Conservation (phyloP, 2,888 invertebrate species). For the Nezara viridula region DNA sequence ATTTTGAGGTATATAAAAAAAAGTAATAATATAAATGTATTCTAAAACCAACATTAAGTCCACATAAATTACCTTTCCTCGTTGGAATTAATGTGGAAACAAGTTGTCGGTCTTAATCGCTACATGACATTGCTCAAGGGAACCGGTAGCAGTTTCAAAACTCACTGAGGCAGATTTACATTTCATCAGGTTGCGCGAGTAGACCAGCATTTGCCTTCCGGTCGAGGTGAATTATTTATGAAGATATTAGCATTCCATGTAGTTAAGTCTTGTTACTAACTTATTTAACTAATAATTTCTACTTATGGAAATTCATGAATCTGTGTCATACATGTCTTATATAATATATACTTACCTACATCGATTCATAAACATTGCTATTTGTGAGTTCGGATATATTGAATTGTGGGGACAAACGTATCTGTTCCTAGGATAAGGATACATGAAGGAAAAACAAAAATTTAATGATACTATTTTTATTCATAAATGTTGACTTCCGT, state of each 20-base stretch:
- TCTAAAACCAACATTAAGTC: too few relatives aligned
- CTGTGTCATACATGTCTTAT: too few relatives aligned
- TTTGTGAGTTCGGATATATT: too few relatives aligned
- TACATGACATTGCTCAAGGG: background rate
- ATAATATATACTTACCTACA: too few relatives aligned
- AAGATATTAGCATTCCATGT: background rate
- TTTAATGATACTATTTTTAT: too few relatives aligned
- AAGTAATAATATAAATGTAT: too few relatives aligned
- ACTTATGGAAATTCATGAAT: background rate
- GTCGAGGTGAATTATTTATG: constrained; percentile 14
- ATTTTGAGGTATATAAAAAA: too few relatives aligned
- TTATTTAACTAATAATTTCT: background rate
- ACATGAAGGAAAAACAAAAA: too few relatives aligned
- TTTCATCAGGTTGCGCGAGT: background rate
- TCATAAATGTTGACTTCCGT: too few relatives aligned
- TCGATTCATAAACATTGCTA: too few relatives aligned
- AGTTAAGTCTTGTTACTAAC: background rate
- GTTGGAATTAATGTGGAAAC: background rate
- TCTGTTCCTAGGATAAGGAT: too few relatives aligned
- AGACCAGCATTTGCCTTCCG: background rate
- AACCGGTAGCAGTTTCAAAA: background rate
- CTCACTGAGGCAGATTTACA: background rate
- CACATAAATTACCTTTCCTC: background rate
- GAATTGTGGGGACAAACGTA: too few relatives aligned
- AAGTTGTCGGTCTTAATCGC: background rate